phyloP scores from a whole-genome alignment of 2,888 invertebrate species.

The Muscina levida region DNA sequence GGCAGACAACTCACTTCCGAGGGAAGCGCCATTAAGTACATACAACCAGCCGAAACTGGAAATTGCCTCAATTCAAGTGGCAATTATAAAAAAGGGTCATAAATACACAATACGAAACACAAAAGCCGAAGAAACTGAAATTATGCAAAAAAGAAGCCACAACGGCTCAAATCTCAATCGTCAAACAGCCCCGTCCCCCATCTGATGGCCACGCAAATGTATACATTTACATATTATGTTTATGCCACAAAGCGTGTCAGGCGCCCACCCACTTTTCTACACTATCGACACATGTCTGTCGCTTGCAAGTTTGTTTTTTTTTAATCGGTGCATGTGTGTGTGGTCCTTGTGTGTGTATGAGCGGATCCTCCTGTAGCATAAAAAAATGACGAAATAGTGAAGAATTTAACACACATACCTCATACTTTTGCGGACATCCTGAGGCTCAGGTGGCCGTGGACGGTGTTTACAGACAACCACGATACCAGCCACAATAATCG shows the following conservation, averaged over 20 bases:
- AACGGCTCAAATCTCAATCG: slow-evolving; percentile 48
- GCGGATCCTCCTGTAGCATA: neutral
- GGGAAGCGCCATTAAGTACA: slow-evolving; percentile 38
- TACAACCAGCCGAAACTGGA: slow-evolving; percentile 64
- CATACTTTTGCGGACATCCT: slow-evolving; percentile 80
- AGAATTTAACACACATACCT: slow-evolving; percentile 74
- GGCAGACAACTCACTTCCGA: slow-evolving; percentile 27
- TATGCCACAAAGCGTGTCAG: neutral
- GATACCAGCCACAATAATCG: slow-evolving; percentile 80
- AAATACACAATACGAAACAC: slow-evolving; percentile 52
- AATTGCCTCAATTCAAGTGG: slow-evolving; percentile 70
- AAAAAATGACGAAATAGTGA: neutral
- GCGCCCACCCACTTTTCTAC: slow-evolving; percentile 25
- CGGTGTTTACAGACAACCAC: slow-evolving; percentile 80
- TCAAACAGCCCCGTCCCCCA: slow-evolving; percentile 32
- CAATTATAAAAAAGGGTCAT: slow-evolving; percentile 61
- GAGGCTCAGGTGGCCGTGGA: slow-evolving; percentile 80
- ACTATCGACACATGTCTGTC: slow-evolving; percentile 12
- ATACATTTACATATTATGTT: no score
- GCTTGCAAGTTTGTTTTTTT: neutral
- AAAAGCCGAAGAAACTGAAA: slow-evolving; percentile 4
- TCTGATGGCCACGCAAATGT: no score
- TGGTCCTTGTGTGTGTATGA: neutral
- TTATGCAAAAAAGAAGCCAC: slow-evolving; percentile 23
- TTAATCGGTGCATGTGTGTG: neutral